Evolutionary conservation across 2,113 vertebrate genomes (phyloP), one percentile per base, ranked within the genome.

Genomic region (Tetrao urogallus): DNA sequence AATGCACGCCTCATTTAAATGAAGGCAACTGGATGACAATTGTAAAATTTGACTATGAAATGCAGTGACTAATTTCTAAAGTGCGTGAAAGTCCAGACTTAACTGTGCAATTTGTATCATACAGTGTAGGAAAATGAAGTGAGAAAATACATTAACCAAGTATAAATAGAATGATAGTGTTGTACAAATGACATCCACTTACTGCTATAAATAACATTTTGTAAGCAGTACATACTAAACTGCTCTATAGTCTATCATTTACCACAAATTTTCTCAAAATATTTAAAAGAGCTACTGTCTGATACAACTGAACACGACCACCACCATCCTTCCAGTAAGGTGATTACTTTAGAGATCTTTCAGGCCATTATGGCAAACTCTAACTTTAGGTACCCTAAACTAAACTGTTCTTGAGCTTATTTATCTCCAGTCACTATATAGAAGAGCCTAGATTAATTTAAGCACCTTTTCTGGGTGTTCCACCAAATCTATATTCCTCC

Each of bases 11-110:
- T 85, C 52, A 92, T 90, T 95, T 63, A 88, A 75, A 90, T 40
- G 34, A 88, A 80, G 88, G 74, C 73, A 92, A 61, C 50, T 90
- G 86, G 71, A 96, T 82, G 83, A 94, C 81, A 92, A 70, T 70
- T 88, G 56, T 73, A 84, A 92, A 90, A 85, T 83, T 7, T 87
- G 54, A 87, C 90, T 95, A 61, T 13, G 42, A 94, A 93, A 93
- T 69, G 36, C 40, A 79, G 93, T 82, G 88, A 92, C 65, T 90
- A 86, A 86, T 36, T 13, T 78, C 77, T 92, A 93, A 88, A 85
- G 65, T 54, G 70, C 58, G 65, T 87, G 86, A 94, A 90, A 64
- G 86, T 86, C 63, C 52, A 90, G 48, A 84, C 28, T 9, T 58
- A 90, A 91, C 89, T 84, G 90, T 89, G 84, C 81, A 87, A 50